Evolutionary conservation across 1,140 invertebrate genomes (phyloP).

Genomic region (Psix sp.): DNA sequence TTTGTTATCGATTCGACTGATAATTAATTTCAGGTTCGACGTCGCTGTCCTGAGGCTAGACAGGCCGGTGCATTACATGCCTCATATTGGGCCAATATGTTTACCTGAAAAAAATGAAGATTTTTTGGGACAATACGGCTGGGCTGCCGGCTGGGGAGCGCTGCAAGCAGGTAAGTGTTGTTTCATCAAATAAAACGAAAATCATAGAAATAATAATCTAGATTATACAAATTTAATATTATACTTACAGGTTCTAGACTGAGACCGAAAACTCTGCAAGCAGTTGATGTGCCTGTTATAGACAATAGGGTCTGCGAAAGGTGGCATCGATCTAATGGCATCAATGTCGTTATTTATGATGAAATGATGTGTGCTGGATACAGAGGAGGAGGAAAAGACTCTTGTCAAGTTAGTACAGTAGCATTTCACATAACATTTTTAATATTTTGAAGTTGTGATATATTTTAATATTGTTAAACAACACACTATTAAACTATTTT

Average conservation of each 20-base stretch:
- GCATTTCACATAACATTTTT: constrained; percentile 4
- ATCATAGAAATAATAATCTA: constrained; percentile 1
- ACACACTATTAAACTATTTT: too few species aligned
- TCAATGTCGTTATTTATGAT: constrained; percentile 95
- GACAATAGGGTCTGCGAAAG: constrained; percentile 91
- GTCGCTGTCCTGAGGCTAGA: constrained; percentile 93
- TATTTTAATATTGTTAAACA: background rate
- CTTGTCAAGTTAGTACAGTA: constrained; percentile 81
- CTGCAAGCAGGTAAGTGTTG: constrained; percentile 81
- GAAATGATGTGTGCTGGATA: constrained; percentile 99
- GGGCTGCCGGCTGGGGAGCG: constrained; percentile 96
- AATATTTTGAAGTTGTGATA: background rate
- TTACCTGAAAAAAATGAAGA: constrained; percentile 92
- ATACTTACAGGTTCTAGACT: constrained; percentile 86
- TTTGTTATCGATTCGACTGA: too few species aligned
- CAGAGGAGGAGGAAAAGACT: constrained; percentile 90
- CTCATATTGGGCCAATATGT: constrained; percentile 95
- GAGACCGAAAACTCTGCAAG: constrained; percentile 92
- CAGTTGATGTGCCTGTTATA: constrained; percentile 94
- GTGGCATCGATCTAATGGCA: constrained; percentile 88
- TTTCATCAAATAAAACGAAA: constrained; percentile 2
- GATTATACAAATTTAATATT: background rate
- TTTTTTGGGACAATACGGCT: constrained; percentile 92
- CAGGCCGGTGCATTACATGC: constrained; percentile 91
- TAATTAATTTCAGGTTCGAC: constrained; percentile 86